Base-by-base conservation (phyloP, 2,797 vertebrate species). In the Coccyzus lansbergi region DNA sequence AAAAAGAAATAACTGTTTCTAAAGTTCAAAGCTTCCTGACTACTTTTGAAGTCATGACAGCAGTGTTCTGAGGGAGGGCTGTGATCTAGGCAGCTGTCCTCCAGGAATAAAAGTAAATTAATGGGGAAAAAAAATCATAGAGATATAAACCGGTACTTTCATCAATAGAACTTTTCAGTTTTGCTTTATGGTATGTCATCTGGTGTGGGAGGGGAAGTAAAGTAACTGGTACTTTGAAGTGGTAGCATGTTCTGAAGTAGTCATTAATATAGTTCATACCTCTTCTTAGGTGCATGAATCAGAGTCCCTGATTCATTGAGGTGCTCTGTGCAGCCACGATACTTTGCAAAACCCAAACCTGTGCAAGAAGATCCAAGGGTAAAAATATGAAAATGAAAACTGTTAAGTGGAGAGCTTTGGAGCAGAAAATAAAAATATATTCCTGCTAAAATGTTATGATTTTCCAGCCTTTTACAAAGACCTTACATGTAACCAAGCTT, bases 31-130 rank as follows among this genome's bases (percentile, higher is more conserved):
- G 96, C 91, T 79, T 93, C 90, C 79, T 89, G 68, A 67, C 53
- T 94, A 95, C 93, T 95, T 96, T 86, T 95, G 95, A 96, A 96
- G 94, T 96, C 44, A 87, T 89, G 93, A 87, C 92, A 94, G 89
- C 28, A 59, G 65, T 85, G 69, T 85, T 95, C 29, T 59, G 62
- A 83, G 33, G 55, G 48, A 94, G 34, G 55, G 40, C 69, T 93
- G 44, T 86, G 84, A 93, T 96, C 84, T 89, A 83, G 58, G 69
- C 72, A 93, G 58, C 82, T 92, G 82, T 96, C 86, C 95, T 51
- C 76, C n/a, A 78, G 89, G 91, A 95, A 91, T 93, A 86, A 86
- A 95, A 92, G 79, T 76, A 96, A 95, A 96, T 96, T 93, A 95
- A 89, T 69, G 33, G 2, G 2, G 67, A 92, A 63, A 53, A 81